A percentile compares a stretch with the other conserved stretches of the same genome.
Conservation (phyloP, 2,888 invertebrate species). For the Anagyrus pseudococci region DNA sequence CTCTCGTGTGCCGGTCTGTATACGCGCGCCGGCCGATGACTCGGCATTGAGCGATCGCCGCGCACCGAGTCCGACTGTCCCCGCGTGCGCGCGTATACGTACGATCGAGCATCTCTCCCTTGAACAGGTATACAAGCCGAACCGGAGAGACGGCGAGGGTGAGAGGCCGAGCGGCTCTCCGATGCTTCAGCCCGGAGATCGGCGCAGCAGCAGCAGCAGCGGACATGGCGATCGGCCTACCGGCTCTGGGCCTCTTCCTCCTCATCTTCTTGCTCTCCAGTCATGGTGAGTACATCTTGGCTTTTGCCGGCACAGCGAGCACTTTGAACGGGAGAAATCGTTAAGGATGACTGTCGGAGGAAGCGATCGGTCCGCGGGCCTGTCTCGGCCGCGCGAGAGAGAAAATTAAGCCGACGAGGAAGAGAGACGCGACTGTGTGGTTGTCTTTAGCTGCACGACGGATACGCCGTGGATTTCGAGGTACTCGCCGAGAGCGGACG, state of each 20-base stretch:
- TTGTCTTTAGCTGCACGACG: neutral
- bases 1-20: neutral
- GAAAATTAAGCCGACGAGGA: no score
- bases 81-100: neutral
- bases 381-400: no score
- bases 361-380: no score
- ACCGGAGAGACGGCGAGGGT: no score
- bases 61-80: neutral
- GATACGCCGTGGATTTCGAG: conserved; percentile 15
- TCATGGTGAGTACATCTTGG: conserved; percentile 44
- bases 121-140: no score
- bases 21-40: conserved; percentile 41
- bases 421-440: no score
- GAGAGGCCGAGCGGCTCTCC: no score
- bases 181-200: no score
- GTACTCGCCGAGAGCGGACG: conserved; percentile 3
- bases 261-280: conserved; percentile 41
- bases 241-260: no score
- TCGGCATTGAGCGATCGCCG: conserved; percentile 51
- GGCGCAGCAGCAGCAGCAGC: no score
- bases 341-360: neutral
- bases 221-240: neutral
- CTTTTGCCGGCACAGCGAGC: neutral
- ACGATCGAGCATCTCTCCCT: no score
- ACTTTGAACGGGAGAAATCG: neutral